Evolutionary conservation across 2,797 vertebrate genomes (phyloP), one percentile per base, ranked within the genome.

Genomic region (Taenioides sp.): DNA sequence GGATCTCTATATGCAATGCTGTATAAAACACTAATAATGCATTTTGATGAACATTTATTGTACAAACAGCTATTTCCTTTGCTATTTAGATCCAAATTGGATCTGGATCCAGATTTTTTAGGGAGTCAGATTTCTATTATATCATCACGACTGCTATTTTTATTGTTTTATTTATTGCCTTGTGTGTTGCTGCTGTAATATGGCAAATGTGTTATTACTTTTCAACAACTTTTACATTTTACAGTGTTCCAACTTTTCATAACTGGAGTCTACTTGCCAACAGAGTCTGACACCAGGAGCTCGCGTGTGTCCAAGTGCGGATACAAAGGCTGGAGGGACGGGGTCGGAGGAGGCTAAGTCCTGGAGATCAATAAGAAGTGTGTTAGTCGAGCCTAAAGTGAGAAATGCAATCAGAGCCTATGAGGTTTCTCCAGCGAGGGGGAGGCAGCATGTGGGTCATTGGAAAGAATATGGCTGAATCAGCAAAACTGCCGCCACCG

Each of bases 381-480:
- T 81, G 58, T 88, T 75, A 86, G 72, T 84, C 75, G 84, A 77
- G 80, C 64, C 69, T 55, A 77, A 70, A 67, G 61, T 65, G 82
- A 82, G 50, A 82, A 94, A 94, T 94, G 93, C 92, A 86, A 94
- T 96, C 95, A 95, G 93, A 27, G 78, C 69, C 81, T 93, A 91
- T 93, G 94, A 94, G 94, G 94, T 95, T 96, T 94, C 95, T 94
- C 91, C 91, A 93, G 94, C 93, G 94, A 92, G 94, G 65, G 94
- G 93, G 94, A 92, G 94, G 65, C 65, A n/a, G 65, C 95, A 97
- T 96, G 94, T 95, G 94, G 97, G 96, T 96, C 95, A 95, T 94
- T 96, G 95, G 93, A 94, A 95, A 94, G 93, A 95, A 94, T 87
- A 87, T 73, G 79, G 95, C 96, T 97, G 96, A 99, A 91, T 96